phyloP scores from a whole-genome alignment of 1,140 invertebrate genomes.

The Delia radicum region DNA sequence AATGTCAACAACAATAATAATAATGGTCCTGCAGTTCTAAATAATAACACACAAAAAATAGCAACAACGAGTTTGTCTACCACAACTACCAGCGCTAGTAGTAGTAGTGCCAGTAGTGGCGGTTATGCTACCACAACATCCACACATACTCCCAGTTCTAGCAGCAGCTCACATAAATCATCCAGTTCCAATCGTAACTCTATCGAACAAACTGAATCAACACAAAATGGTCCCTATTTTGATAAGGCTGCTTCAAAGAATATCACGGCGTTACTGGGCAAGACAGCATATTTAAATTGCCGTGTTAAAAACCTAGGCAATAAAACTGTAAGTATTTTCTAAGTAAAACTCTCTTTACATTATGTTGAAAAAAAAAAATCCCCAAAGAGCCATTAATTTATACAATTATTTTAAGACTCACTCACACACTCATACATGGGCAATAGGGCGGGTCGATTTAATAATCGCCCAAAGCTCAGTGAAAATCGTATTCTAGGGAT shows the following conservation, averaged over 20 bases:
- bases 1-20: slow-evolving; percentile 7
- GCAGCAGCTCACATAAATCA: slow-evolving; percentile 41
- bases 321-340: slow-evolving; percentile 76
- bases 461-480: too few relatives aligned
- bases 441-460: too few relatives aligned
- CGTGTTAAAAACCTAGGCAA: slow-evolving; percentile 82
- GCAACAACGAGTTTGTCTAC: not conserved
- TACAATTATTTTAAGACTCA: not conserved
- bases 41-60: not conserved
- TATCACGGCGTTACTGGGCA: slow-evolving; percentile 78
- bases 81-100: not conserved
- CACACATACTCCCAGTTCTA: slow-evolving; percentile 27
- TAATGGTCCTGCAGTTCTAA: not conserved
- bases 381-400: not conserved
- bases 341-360: slow-evolving; percentile 23
- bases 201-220: slow-evolving; percentile 47
- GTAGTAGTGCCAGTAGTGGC: not conserved
- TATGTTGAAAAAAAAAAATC: slow-evolving; percentile 43
- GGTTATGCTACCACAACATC: slow-evolving; percentile 1
- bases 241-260: slow-evolving; percentile 53
- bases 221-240: slow-evolving; percentile 53
- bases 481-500: too few relatives aligned
- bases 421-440: not conserved
- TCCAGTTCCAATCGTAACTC: slow-evolving; percentile 46
- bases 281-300: slow-evolving; percentile 82